phyloP scores from a whole-genome alignment of 1,140 invertebrate species.

The Latrodectus geometricus region DNA sequence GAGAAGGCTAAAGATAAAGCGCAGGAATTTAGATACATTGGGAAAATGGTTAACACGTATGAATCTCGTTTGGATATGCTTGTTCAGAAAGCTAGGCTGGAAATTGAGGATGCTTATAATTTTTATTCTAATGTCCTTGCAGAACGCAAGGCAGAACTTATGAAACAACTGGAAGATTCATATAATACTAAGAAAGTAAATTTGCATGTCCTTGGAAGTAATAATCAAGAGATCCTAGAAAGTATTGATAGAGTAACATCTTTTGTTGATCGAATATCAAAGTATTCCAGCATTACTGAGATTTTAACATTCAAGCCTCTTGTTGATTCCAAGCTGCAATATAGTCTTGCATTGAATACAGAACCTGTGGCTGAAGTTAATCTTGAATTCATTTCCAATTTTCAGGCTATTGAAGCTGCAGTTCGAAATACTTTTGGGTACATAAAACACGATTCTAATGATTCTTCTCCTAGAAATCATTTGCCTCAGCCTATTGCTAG shows the following conservation, averaged over 20 bases:
- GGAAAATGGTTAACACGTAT: conserved; percentile 87
- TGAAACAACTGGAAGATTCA: conserved; percentile 93
- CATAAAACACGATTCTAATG: conserved; percentile 75
- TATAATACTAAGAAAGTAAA: conserved; percentile 91
- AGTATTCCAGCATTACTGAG: conserved; percentile 89
- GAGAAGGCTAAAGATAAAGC: conserved; percentile 86
- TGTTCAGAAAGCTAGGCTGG: conserved; percentile 93
- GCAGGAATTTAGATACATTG: conserved; percentile 82
- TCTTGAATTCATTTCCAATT: conserved; percentile 97
- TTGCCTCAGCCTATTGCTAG: conserved; percentile 84
- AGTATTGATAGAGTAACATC: conserved; percentile 93
- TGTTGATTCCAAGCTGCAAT: conserved; percentile 89
- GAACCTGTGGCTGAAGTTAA: conserved; percentile 84
- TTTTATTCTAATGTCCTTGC: conserved; percentile 95
- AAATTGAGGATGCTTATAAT: conserved; percentile 93
- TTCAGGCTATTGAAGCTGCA: conserved; percentile 89
- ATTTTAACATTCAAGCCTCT: conserved; percentile 94
- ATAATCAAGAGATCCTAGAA: conserved; percentile 93
- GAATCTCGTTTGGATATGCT: conserved; percentile 86
- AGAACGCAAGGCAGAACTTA: conserved; percentile 90
- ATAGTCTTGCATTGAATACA: conserved; percentile 84
- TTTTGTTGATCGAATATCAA: conserved; percentile 90
- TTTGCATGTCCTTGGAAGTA: conserved; percentile 85
- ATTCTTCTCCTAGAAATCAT: conserved; percentile 19
- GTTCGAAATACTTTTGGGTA: conserved; percentile 97